Evolutionary conservation across 1,140 invertebrate species (phyloP), one percentile per base, ranked within the genome.

Genomic region (Drosophila mojavensis): DNA sequence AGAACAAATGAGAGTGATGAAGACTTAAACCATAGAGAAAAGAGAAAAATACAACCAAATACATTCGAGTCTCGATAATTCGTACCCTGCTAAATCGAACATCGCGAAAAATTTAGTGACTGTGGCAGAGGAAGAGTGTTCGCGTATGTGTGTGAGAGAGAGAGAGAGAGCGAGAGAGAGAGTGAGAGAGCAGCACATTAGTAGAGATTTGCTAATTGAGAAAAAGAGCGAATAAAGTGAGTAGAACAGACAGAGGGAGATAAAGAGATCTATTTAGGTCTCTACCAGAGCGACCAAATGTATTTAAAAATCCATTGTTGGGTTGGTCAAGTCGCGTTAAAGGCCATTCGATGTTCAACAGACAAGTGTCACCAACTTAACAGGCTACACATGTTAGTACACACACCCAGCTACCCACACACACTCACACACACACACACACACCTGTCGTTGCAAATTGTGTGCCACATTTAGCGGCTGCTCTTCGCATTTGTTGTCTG

Each of bases 401-500:
- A 56, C 41, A 26, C 28, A 56, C 50, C 24, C 36, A 54, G 13
- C 2, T 5, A 53, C n/a, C 10, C 28, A 55, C 20, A 64, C n/a
- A 17, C 33, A 41, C 28, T 24, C 47, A 68, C 30, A 55, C 59
- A 55, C 13, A 62, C 20, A 54, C 50, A 59, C 36, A 53, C 70
- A 73, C 70, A 73, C 70, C 70, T 73, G 70, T 13, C 30, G 60
- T 33, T 71, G 61, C 20, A 39, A 41, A 41, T 71, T 48, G 56
- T 68, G 65, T 63, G 72, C 60, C 72, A 63, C 54, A 54, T 53
- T 75, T 63, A 36, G 33, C 50, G 45, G 28, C 20, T 56, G 51
- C 51, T 51, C 55, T 30, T 53, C 26, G 56, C 17, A 43, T 55
- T 55, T 17, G 33, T 6, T 9, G 30, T 30, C 13, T 48, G 43